Base-by-base conservation (phyloP, 2,888 invertebrate genomes). In the Micoletzkya japonica region DNA sequence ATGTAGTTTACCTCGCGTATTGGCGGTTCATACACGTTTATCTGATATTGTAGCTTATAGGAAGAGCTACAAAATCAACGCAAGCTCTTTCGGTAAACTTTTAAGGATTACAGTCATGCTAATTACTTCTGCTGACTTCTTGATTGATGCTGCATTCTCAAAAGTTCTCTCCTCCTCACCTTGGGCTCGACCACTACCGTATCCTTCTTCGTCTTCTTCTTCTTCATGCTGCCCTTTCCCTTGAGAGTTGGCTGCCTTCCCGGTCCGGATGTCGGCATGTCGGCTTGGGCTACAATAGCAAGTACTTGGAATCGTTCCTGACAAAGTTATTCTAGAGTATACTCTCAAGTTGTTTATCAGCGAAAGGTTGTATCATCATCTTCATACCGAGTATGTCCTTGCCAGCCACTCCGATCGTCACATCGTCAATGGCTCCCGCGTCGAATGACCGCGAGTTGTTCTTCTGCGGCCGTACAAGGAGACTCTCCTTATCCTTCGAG, bases 221-320 rank as follows among this genome's bases (percentile, higher is more conserved):
- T 76, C 73, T 82, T 83, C 67, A 79, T 79, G 30, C 76, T 70
- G 10, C 78, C 78, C 44, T 76, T 73, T 50, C 76, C 72, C 34
- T 75, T 77, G 58, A 81, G 72, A 1, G 81, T 79, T 56, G 76
- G 68, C 61, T 78, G 77, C 10, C 84, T 68, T 7, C 84, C 84
- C 0, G 84, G 84, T 24, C 84, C 84, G 34, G 81, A 78, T 37
- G 74, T 59, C 2, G 83, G 83, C 84, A 84, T 84, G 44, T 82
- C 82, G 4, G 64, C 39, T 14, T 36, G 54, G 36, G 44, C 20
- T 20, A n/a, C 28, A 28, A 39, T 32, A 26, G n/a, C n/a, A 56
- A 56, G 6, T 24, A 7, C n/a, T 6, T n/a, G 24, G 24, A n/a
- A 52, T 7, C 7, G 39, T 39, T 7, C 10, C 7, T 39, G 39